Percentiles rank a stretch among this genome's conserved stretches.
Evolutionary conservation across 2,888 invertebrate species (phyloP).

Genomic region (Meloe dianella): DNA sequence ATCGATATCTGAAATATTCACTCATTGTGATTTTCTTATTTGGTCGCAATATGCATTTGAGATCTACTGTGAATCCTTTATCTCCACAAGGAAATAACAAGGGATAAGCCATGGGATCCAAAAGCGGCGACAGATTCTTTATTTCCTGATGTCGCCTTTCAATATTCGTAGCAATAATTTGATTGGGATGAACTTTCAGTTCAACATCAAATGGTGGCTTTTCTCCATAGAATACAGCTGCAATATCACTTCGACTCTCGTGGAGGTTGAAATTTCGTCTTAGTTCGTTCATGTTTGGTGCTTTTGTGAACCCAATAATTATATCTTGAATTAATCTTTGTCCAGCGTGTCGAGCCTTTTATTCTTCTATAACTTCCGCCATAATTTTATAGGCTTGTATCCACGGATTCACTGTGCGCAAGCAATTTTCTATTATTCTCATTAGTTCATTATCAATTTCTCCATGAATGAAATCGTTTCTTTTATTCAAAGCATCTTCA

Average conservation of each 20-base stretch:
- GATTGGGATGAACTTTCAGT: constrained; percentile 3
- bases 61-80: no score
- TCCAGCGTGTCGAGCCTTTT: no score
- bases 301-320: no score
- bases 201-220: no score
- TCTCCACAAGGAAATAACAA: no score
- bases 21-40: constrained; percentile 14
- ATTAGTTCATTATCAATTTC: constrained; percentile 11
- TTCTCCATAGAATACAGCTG: no score
- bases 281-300: background rate
- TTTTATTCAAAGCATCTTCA: constrained; percentile 18
- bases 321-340: no score
- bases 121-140: no score
- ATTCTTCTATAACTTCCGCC: constrained; percentile 15
- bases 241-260: constrained; percentile 24
- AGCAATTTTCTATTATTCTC: constrained; percentile 7
- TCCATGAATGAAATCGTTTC: constrained; percentile 6
- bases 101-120: no score
- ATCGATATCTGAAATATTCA: constrained; percentile 23
- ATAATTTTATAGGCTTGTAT: constrained; percentile 19
- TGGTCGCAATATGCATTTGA: no score
- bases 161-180: background rate
- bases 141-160: constrained; percentile 14
- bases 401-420: constrained; percentile 14
- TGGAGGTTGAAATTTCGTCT: constrained; percentile 22